Evolutionary conservation across 2,797 vertebrate genomes (phyloP).

Genomic region (Petrocephalus sullivani): DNA sequence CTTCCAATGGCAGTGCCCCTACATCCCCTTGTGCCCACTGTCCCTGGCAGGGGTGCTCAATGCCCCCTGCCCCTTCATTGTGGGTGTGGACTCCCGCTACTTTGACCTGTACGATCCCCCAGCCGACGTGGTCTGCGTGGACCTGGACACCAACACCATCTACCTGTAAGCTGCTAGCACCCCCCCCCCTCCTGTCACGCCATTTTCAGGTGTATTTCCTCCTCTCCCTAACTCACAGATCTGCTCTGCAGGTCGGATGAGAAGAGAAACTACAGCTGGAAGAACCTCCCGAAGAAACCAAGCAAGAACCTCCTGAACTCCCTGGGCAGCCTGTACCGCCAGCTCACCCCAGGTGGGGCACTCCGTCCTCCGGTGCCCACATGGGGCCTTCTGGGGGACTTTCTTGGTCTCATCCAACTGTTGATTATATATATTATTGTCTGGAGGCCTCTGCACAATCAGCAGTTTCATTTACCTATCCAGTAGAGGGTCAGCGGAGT

Average conservation of each 20-base stretch:
- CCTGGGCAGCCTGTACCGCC: slow-evolving; percentile 79
- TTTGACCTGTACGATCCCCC: slow-evolving; percentile 97
- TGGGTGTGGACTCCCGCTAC: slow-evolving; percentile 97
- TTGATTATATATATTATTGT: neutral
- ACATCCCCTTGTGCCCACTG: slow-evolving; percentile 93
- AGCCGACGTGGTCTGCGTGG: slow-evolving; percentile 92
- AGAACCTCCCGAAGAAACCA: slow-evolving; percentile 94
- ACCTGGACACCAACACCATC: slow-evolving; percentile 95
- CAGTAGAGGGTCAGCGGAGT: neutral
- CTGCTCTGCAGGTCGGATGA: slow-evolving; percentile 77
- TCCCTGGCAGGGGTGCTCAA: slow-evolving; percentile 90
- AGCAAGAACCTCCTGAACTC: slow-evolving; percentile 80
- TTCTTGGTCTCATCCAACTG: neutral
- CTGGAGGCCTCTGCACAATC: neutral
- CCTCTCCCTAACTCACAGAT: neutral
- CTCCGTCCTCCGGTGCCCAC: neutral
- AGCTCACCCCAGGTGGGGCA: slow-evolving; percentile 72
- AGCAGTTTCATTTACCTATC: neutral
- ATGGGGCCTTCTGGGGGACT: neutral
- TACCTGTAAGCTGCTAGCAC: slow-evolving; percentile 75
- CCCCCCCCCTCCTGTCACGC: neutral
- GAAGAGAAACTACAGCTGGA: slow-evolving; percentile 88
- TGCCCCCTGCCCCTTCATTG: slow-evolving; percentile 90
- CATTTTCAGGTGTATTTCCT: neutral
- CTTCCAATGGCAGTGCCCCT: slow-evolving; percentile 98